Evolutionary conservation across 2,888 invertebrate species (phyloP), one percentile per base, ranked within the genome.

Genomic region (Scelioninae gen. 1): DNA sequence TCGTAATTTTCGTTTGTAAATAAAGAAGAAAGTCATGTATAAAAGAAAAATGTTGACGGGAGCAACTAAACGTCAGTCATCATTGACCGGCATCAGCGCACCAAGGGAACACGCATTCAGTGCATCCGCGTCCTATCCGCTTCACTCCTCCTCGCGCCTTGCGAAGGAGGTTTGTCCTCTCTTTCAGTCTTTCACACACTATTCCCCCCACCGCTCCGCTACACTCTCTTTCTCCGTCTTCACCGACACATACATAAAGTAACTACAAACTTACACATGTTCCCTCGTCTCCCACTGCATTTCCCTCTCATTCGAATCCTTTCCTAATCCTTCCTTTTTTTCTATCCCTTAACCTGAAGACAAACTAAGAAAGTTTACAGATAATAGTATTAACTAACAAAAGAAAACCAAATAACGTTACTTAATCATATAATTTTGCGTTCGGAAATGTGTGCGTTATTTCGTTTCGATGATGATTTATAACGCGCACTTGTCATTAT

Each of bases 291-390:
- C 74, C 80, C 78, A 77, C 77, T 83, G 58, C 74, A 83, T 85
- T 82, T 82, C 82, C 83, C 78, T 85, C 85, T 82, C 80, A 60
- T 79, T 84, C 83, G 53, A 60, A 55, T 74, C 65, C 77, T 74
- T 75, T 83, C 72, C 58, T 84, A 63, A 83, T 63, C 66, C 60
- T 72, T 80, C 72, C 62, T 79, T 80, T 84, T 85, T 74, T 23
- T 23, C 23, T 23, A 2, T 23, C 23, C 4, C 78, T 80, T 69
- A 72, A 83, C 80, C 60, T 47, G 49, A 29, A 65, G 34, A 56
- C 60, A 3, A 53, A 65, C 43, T 11, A 38, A 80, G 74, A 80
- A 66, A 74, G 74, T 58, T 13, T 47, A 72, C 45, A 43, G 72
- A 79, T 45, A 60, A 72, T 63, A n/a, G n/a, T n/a, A 34, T 31